phyloP scores from a whole-genome alignment of 1,140 invertebrate genomes.

The Camponotus floridanus region DNA sequence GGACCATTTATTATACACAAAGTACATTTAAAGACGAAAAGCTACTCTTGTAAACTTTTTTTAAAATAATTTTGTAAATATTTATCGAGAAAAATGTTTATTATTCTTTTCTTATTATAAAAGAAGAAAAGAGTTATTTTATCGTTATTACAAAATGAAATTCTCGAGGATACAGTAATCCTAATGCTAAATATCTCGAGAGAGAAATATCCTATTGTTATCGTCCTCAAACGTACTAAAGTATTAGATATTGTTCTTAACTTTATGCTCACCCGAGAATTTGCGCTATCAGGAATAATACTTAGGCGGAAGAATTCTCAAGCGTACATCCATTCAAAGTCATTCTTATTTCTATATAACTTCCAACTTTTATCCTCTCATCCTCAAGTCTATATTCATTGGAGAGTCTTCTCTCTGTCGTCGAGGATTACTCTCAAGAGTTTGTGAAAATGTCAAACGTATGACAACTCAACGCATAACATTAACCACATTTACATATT shows the following conservation, averaged over 20 bases:
- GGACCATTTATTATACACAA: background rate
- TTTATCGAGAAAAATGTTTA: background rate
- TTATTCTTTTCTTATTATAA: background rate
- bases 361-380: conserved; percentile 41
- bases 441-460: conserved; percentile 1
- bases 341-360: conserved; percentile 43
- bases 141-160: conserved; percentile 17
- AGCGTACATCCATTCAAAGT: conserved; percentile 15
- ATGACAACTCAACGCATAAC: background rate
- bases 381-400: conserved; percentile 43
- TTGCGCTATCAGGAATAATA: conserved; percentile 10
- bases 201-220: background rate
- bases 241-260: conserved; percentile 13
- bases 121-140: background rate
- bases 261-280: conserved; percentile 16
- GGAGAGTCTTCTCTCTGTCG: conserved; percentile 28
- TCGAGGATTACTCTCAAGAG: conserved; percentile 21
- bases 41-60: background rate
- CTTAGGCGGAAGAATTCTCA: conserved; percentile 10
- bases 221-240: conserved; percentile 3
- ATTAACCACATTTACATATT: conserved; percentile 44
- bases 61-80: background rate
- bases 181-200: background rate
- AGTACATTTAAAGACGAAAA: background rate
- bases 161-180: background rate